Conservation (phyloP, 2,113 vertebrate species). For the Oreochromis niloticus region DNA sequence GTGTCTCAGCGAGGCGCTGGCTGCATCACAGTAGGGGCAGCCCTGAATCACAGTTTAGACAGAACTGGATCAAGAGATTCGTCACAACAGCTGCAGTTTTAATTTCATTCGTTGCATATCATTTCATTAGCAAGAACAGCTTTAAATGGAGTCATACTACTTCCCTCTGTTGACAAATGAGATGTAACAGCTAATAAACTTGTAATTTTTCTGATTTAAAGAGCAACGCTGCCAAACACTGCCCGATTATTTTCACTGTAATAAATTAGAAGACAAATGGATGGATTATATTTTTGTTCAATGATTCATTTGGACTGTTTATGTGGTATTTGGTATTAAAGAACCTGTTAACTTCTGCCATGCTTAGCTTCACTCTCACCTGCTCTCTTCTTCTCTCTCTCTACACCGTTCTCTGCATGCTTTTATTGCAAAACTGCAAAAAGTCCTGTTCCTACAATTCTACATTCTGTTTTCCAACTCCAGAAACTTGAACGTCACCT, state of each 20-base stretch:
- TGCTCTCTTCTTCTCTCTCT: not conserved
- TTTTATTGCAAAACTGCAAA: not conserved
- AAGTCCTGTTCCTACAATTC: not conserved
- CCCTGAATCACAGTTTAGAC: conserved; percentile 41
- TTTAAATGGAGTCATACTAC: not conserved
- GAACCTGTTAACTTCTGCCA: not conserved
- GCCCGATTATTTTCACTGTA: not conserved
- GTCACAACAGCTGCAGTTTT: conserved; percentile 33
- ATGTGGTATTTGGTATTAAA: not conserved
- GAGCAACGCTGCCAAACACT: not conserved
- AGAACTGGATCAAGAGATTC: conserved; percentile 56
- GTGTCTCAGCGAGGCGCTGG: conserved; percentile 1
- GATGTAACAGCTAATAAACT: not conserved
- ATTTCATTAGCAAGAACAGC: conserved; percentile 25
- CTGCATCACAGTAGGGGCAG: conserved; percentile 41
- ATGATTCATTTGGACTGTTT: not conserved
- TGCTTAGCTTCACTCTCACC: not conserved
- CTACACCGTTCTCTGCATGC: not conserved
- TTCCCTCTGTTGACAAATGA: not conserved
- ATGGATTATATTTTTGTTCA: not conserved
- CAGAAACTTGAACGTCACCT: conserved; percentile 60
- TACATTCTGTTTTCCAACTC: not conserved
- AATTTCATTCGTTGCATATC: conserved; percentile 27
- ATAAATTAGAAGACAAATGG: not conserved
- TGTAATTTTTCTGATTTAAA: not conserved